These are phyloP conservation scores for Scaptomyza reducta DNA, from an alignment of 2,888 invertebrate genomes.

Conservation along the genomic window DNA sequence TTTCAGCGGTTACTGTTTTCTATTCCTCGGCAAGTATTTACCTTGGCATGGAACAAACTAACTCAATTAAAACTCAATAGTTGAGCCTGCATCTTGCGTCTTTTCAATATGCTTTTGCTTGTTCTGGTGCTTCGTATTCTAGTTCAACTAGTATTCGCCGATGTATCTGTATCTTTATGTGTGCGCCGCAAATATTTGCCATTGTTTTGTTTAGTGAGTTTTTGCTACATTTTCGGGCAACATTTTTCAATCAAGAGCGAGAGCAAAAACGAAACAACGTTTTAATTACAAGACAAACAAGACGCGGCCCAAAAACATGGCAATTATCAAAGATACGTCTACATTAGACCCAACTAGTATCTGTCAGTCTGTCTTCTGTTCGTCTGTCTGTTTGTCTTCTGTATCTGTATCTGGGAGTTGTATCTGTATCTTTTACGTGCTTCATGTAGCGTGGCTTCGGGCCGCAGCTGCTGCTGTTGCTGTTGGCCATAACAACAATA, in stretches of 20 bases:
- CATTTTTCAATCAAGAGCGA: slow-evolving; percentile 67
- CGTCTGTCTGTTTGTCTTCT: background rate
- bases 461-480: slow-evolving; percentile 14
- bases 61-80: slow-evolving; percentile 48
- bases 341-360: slow-evolving; percentile 18
- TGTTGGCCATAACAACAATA: slow-evolving; percentile 30
- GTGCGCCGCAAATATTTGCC: slow-evolving; percentile 68
- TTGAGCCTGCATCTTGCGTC: slow-evolving; percentile 1
- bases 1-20: slow-evolving; percentile 2
- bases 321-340: slow-evolving; percentile 58
- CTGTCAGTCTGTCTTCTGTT: slow-evolving; percentile 4
- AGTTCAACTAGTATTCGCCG: background rate
- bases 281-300: slow-evolving; percentile 61
- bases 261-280: slow-evolving; percentile 32
- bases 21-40: slow-evolving; percentile 11
- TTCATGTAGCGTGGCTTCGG: slow-evolving; percentile 57
- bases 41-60: slow-evolving; percentile 34
- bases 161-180: slow-evolving; percentile 2
- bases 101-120: slow-evolving; percentile 24
- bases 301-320: slow-evolving; percentile 61
- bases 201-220: slow-evolving; percentile 42
- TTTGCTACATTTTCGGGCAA: slow-evolving; percentile 45
- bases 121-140: slow-evolving; percentile 5
- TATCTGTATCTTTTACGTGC: slow-evolving; percentile 71
- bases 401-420: slow-evolving; percentile 19